A percentile compares a stretch with the other conserved stretches of the same genome.
These are phyloP conservation scores for Phataginus tetradactyla DNA, from an alignment of 2,797 vertebrate genomes.

Conservation along the genomic window DNA sequence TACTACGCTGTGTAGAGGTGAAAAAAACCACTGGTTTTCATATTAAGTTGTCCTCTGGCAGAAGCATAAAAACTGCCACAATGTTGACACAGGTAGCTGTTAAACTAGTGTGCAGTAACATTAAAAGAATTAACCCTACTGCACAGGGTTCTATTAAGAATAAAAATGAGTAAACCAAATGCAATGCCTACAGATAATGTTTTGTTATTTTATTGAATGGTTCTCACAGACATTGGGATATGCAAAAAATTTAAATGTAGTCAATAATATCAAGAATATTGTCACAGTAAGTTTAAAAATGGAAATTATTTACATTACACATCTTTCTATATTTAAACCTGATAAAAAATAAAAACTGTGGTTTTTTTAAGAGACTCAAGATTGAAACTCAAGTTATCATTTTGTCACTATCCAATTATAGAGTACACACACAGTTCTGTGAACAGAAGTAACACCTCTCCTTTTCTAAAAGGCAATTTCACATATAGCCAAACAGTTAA, in stretches of 20 bases:
- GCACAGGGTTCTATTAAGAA: constrained; percentile 31
- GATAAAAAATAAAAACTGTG: constrained; percentile 43
- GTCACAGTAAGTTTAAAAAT: constrained; percentile 66
- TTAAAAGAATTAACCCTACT: constrained; percentile 48
- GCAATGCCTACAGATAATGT: constrained; percentile 64
- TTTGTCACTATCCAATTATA: constrained; percentile 49
- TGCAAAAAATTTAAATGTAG: constrained; percentile 65
- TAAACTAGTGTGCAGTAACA: constrained; percentile 58
- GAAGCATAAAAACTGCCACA: constrained; percentile 58
- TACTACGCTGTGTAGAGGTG: neutral
- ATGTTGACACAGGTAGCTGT: neutral
- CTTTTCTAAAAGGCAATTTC: constrained; percentile 64
- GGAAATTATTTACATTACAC: constrained; percentile 68
- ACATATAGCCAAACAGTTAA: constrained; percentile 55
- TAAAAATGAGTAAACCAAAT: constrained; percentile 74
- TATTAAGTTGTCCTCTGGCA: constrained; percentile 49
- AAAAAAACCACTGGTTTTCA: constrained; percentile 50
- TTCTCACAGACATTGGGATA: constrained; percentile 62
- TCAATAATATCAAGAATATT: constrained; percentile 52
- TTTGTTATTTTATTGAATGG: constrained; percentile 74
- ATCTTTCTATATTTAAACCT: constrained; percentile 64
- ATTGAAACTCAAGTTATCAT: constrained; percentile 58
- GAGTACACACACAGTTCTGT: constrained; percentile 43
- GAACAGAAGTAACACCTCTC: constrained; percentile 20
- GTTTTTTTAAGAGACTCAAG: constrained; percentile 38